Percentiles rank a stretch among this genome's conserved stretches.
These are phyloP conservation scores for Hoplostethus atlanticus DNA, from an alignment of 2,797 vertebrate genomes.

Conservation along the genomic window DNA sequence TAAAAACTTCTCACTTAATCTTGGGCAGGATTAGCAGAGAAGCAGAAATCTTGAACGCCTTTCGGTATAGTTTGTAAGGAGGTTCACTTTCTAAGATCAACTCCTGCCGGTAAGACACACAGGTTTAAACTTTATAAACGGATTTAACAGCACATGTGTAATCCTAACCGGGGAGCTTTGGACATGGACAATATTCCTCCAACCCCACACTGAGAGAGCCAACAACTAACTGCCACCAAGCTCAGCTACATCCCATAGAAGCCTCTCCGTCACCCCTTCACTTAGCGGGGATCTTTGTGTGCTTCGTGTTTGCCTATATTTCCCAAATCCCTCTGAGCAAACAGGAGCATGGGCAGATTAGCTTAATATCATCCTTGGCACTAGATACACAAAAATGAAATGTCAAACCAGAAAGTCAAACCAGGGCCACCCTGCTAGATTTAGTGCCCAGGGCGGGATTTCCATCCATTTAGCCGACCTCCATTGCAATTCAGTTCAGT, in stretches of 20 bases:
- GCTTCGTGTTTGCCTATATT: conserved; percentile 74
- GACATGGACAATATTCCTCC: conserved; percentile 58
- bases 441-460: conserved; percentile 35
- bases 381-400: conserved; percentile 75
- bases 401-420: conserved; percentile 70
- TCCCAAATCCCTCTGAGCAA: conserved; percentile 80
- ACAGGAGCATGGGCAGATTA: conserved; percentile 77
- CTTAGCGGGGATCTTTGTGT: conserved; percentile 66
- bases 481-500: no score
- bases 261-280: conserved; percentile 48
- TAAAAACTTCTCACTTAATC: background rate
- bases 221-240: conserved; percentile 57
- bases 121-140: conserved; percentile 61
- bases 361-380: conserved; percentile 74
- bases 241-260: conserved; percentile 55
- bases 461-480: conserved; percentile 5
- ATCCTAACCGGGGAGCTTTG: conserved; percentile 53
- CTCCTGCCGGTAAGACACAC: conserved; percentile 61
- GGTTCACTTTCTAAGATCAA: conserved; percentile 65
- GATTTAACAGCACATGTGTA: conserved; percentile 64
- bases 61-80: conserved; percentile 51
- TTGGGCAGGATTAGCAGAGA: background rate
- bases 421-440: conserved; percentile 19
- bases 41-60: conserved; percentile 42
- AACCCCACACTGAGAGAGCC: conserved; percentile 69